phyloP scores from a whole-genome alignment of 2,113 vertebrate species.

The Eurypyga helias region DNA sequence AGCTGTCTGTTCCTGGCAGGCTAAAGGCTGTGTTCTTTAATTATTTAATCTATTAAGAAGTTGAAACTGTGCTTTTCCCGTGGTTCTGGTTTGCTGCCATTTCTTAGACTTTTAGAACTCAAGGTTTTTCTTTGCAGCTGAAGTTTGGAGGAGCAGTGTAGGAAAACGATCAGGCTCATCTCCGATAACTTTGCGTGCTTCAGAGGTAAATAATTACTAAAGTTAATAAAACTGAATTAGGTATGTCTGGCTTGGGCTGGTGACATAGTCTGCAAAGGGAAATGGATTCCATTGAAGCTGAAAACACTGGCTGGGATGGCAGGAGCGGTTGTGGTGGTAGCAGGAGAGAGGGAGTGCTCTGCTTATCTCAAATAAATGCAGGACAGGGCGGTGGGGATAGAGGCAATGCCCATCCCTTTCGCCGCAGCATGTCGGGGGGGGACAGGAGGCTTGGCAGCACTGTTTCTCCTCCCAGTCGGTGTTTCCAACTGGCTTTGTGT shows the following conservation, averaged over 20 bases:
- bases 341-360: neutral
- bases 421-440: fast-evolving
- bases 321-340: neutral
- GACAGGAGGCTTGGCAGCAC: neutral
- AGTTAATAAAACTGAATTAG: neutral
- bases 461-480: neutral
- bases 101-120: neutral
- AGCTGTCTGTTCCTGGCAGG: neutral
- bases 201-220: neutral
- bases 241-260: neutral
- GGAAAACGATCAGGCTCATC: neutral
- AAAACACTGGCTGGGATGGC: neutral
- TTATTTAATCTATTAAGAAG: neutral
- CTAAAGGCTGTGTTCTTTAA: neutral
- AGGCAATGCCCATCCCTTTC: neutral
- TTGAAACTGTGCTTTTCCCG: neutral
- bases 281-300: neutral
- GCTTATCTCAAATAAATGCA: neutral
- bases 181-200: neutral
- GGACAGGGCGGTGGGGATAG: fast-evolving
- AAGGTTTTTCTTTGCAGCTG: neutral
- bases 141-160: neutral
- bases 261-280: neutral
- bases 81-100: neutral
- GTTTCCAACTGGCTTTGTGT: neutral